Conservation (phyloP, 2,888 invertebrate genomes). For the Phasia obesa region DNA sequence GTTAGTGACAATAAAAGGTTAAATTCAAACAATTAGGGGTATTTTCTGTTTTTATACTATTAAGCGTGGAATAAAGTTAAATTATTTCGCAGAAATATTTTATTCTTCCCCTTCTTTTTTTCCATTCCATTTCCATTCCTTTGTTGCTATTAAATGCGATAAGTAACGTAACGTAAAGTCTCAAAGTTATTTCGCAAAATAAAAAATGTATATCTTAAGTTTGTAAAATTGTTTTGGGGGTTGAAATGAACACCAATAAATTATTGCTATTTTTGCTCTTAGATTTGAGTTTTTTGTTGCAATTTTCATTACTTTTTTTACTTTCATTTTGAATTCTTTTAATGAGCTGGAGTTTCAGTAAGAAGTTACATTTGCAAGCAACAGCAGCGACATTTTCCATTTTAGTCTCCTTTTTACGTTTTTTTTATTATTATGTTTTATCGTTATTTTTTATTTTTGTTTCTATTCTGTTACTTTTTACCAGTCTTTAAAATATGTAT, state of each 20-base stretch:
- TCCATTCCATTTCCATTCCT: slow-evolving; percentile 9
- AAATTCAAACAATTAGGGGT: slow-evolving; percentile 31
- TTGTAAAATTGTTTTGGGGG: slow-evolving; percentile 52
- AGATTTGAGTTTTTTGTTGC: slow-evolving; percentile 16
- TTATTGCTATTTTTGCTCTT: slow-evolving; percentile 31
- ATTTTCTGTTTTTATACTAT: slow-evolving; percentile 3
- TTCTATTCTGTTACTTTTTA: slow-evolving; percentile 12
- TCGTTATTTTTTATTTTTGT: slow-evolving; percentile 1
- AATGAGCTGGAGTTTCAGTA: slow-evolving; percentile 59
- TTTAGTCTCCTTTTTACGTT: not conserved
- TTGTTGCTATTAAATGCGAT: not conserved
- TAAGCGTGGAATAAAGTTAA: slow-evolving; percentile 28
- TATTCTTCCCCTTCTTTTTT: slow-evolving; percentile 7
- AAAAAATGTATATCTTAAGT: slow-evolving; percentile 30
- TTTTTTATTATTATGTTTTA: not conserved
- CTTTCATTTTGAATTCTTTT: slow-evolving; percentile 7
- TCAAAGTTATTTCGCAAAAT: slow-evolving; percentile 18
- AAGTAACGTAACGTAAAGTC: not conserved
- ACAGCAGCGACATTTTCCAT: slow-evolving; percentile 11
- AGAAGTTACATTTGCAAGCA: slow-evolving; percentile 13
- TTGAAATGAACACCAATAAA: slow-evolving; percentile 54
- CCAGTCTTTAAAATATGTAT: not conserved
- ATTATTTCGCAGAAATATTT: slow-evolving; percentile 30
- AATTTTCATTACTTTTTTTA: slow-evolving; percentile 3
- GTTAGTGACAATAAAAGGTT: slow-evolving; percentile 29